Evolutionary conservation across 2,797 vertebrate genomes (phyloP).

Genomic region (Falco berigora): DNA sequence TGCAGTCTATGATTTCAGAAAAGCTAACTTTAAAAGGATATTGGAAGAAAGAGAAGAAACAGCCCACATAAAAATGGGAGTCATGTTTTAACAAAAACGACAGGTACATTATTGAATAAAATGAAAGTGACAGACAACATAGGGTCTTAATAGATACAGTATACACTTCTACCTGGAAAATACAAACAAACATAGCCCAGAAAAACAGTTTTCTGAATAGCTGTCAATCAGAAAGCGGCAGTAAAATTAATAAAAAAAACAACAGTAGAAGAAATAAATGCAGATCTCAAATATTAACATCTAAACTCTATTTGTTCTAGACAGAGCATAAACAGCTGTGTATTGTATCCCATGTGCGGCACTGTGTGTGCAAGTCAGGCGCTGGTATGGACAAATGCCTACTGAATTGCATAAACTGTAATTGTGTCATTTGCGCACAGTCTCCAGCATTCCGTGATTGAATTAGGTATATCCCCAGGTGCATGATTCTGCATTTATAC

Average conservation of each 20-base stretch:
- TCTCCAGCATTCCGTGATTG: background rate
- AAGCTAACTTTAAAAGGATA: slow-evolving; percentile 10
- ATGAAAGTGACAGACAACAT: slow-evolving; percentile 46
- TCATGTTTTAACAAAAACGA: background rate
- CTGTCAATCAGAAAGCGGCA: slow-evolving; percentile 4
- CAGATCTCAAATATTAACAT: background rate
- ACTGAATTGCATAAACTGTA: background rate
- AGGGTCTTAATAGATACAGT: slow-evolving; percentile 18
- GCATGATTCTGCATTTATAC: background rate
- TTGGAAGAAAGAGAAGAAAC: background rate
- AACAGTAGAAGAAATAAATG: background rate
- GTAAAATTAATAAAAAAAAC: background rate
- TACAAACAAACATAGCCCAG: slow-evolving; percentile 1
- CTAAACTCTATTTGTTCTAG: background rate
- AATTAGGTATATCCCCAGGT: background rate
- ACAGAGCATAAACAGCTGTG: background rate
- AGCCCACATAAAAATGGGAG: background rate
- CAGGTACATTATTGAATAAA: slow-evolving; percentile 52
- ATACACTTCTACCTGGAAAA: background rate
- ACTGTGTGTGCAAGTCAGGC: background rate
- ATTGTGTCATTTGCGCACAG: background rate
- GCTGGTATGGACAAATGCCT: background rate
- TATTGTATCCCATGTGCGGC: background rate
- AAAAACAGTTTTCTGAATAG: background rate
- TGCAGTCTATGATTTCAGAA: slow-evolving; percentile 10